These are phyloP conservation scores for Lacerta agilis DNA, from an alignment of 2,797 vertebrate species.

Conservation along the genomic window DNA sequence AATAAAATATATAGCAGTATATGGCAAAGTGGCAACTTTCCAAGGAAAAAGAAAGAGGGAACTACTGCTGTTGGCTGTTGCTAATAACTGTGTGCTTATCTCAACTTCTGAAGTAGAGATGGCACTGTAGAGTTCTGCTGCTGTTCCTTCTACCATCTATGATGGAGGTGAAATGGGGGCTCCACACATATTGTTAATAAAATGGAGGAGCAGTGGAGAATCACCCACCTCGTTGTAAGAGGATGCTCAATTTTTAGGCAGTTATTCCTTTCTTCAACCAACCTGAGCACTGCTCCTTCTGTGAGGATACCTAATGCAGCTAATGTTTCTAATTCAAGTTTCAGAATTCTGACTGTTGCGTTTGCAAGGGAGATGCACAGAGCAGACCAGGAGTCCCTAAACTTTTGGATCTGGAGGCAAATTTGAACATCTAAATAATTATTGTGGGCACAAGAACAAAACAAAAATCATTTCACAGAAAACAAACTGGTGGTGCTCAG, in stretches of 20 bases:
- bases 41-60: neutral
- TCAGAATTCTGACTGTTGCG: neutral
- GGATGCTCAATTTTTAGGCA: neutral
- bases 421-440: no score
- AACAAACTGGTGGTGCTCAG: no score
- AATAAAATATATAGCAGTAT: neutral
- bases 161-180: neutral
- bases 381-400: no score
- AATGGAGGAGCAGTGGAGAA: neutral
- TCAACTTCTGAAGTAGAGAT: neutral
- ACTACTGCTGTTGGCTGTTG: neutral
- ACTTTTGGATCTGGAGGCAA: no score
- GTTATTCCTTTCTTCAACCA: neutral
- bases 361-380: no score
- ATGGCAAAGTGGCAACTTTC: neutral
- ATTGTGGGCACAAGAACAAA: no score
- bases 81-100: constrained; percentile 25
- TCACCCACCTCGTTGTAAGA: neutral
- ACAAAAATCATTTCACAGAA: no score
- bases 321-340: neutral
- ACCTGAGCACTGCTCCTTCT: neutral
- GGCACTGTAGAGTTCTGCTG: neutral
- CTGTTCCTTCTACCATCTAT: neutral
- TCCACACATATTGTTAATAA: neutral
- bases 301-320: accelerated